These are phyloP conservation scores for Parazoanthus swiftii DNA, from an alignment of 92 coral and sea anemone genomes.

Conservation along the genomic window DNA sequence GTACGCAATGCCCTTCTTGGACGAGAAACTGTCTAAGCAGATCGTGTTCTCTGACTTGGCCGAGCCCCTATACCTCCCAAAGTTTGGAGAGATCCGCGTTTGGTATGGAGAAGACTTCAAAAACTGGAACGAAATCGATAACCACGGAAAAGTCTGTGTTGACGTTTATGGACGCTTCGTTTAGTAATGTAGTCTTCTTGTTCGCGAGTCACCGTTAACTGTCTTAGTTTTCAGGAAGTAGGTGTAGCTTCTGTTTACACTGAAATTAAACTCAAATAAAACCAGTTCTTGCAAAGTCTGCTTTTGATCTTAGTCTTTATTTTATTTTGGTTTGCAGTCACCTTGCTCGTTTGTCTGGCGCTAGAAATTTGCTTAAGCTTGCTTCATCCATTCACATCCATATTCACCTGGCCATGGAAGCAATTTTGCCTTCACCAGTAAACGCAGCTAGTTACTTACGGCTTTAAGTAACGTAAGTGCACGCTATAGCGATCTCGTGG, in stretches of 20 bases:
- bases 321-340: too few species aligned
- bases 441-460: too few species aligned
- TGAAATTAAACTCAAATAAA: too few species aligned
- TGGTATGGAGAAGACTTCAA: constrained; percentile 32
- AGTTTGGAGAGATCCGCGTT: constrained; percentile 26
- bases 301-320: too few species aligned
- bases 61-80: constrained; percentile 12
- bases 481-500: too few species aligned
- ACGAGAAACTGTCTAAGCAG: constrained; percentile 24
- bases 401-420: too few species aligned
- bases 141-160: constrained; percentile 33
- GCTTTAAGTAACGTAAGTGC: too few species aligned
- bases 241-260: neutral
- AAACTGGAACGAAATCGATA: constrained; percentile 29
- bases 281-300: neutral
- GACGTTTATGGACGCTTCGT: constrained; percentile 26
- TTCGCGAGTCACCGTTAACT: neutral
- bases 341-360: too few species aligned
- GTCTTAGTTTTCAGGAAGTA: neutral
- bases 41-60: constrained; percentile 29
- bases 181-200: neutral
- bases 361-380: too few species aligned
- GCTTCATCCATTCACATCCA: too few species aligned
- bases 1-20: constrained; percentile 58
- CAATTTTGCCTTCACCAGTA: too few species aligned